phyloP scores from a whole-genome alignment of 2,888 invertebrate species.

The Campoplex capitator region DNA sequence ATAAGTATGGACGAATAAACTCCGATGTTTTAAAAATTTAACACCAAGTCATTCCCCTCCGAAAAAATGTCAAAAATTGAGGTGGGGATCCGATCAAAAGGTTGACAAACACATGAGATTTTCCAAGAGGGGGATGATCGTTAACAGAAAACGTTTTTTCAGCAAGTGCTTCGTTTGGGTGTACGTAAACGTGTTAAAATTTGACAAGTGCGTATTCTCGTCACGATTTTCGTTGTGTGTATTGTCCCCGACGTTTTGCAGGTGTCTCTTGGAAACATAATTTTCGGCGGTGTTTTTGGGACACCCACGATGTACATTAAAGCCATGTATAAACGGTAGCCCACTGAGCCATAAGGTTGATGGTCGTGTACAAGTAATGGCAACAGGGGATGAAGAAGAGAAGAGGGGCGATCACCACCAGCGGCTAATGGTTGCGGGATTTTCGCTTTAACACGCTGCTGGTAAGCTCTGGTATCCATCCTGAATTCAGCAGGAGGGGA shows the following conservation, averaged over 20 bases:
- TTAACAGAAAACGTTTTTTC: background rate
- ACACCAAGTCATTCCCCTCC: too few relatives aligned
- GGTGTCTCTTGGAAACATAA: background rate
- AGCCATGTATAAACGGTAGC: constrained; percentile 27
- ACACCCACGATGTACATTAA: constrained; percentile 37
- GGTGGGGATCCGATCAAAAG: too few relatives aligned
- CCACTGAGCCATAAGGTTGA: constrained; percentile 29
- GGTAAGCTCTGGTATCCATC: constrained; percentile 35
- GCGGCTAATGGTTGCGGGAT: constrained; percentile 56
- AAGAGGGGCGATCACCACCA: constrained; percentile 5
- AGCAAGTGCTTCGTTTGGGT: background rate
- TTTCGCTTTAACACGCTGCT: constrained; percentile 53
- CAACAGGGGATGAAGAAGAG: constrained; percentile 14
- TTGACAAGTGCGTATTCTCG: background rate
- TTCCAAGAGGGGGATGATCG: background rate
- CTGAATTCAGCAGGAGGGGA: constrained; percentile 24
- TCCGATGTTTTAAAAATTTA: too few relatives aligned
- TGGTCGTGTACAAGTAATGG: constrained; percentile 28
- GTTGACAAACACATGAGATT: too few relatives aligned
- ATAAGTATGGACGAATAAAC: too few relatives aligned
- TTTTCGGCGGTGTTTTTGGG: constrained; percentile 11
- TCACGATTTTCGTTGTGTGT: background rate
- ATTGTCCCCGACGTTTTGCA: background rate
- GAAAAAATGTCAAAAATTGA: too few relatives aligned
- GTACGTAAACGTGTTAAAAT: background rate